Conservation (phyloP, 2,797 vertebrate genomes). For the Bradypodion pumilum region DNA sequence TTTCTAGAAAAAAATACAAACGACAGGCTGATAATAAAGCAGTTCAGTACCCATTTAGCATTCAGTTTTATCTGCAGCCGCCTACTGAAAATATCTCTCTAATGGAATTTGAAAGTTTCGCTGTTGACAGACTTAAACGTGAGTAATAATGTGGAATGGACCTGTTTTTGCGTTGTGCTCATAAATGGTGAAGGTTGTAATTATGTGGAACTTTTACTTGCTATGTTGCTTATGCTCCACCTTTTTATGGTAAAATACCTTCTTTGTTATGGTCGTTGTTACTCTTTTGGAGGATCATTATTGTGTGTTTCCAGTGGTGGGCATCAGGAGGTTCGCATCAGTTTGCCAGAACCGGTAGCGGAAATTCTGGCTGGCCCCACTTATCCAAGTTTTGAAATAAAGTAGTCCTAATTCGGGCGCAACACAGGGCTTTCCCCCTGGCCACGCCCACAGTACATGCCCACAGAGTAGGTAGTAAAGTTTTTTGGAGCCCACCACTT, state of each 20-base stretch:
- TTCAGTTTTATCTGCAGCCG: constrained; percentile 91
- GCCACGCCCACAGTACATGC: no score
- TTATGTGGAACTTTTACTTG: background rate
- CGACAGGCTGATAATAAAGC: constrained; percentile 64
- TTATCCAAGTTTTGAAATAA: no score
- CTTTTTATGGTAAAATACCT: background rate
- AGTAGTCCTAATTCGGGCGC: no score
- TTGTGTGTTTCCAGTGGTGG: no score
- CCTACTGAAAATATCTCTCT: constrained; percentile 91
- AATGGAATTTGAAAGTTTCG: constrained; percentile 89
- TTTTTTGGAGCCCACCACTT: no score
- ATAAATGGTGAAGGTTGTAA: background rate
- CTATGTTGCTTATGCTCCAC: background rate
- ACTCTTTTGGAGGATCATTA: background rate
- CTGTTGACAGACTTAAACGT: constrained; percentile 91
- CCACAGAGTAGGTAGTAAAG: no score
- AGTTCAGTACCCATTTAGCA: constrained; percentile 82
- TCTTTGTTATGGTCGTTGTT: background rate
- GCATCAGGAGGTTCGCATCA: no score
- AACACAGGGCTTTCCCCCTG: no score
- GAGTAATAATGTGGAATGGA: constrained; percentile 57
- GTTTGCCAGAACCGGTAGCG: no score
- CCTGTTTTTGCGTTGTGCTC: background rate
- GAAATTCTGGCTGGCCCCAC: no score
- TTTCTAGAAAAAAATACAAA: constrained; percentile 69